Conservation (phyloP, 1,140 invertebrate genomes). For the Proales similis region DNA sequence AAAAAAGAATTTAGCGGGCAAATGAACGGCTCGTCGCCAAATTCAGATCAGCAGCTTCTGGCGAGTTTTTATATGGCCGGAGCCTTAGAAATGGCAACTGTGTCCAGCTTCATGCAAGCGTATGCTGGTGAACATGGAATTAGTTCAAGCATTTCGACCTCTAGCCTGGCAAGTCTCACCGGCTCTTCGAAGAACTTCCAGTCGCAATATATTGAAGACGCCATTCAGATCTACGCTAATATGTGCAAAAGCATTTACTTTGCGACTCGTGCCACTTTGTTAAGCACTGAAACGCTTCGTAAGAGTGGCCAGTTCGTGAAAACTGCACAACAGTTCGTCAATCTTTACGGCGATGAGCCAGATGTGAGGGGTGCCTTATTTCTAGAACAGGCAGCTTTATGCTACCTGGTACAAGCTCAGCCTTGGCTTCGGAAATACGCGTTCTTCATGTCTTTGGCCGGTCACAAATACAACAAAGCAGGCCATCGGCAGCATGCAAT, state of each 20-base stretch:
- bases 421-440: constrained; percentile 84
- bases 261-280: constrained; percentile 76
- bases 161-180: constrained; percentile 37
- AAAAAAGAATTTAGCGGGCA: constrained; percentile 93
- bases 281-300: constrained; percentile 77
- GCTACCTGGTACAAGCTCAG: constrained; percentile 67
- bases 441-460: constrained; percentile 91
- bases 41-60: neutral
- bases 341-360: constrained; percentile 46
- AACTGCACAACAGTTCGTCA: constrained; percentile 72
- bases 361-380: constrained; percentile 71
- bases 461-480: constrained; percentile 79
- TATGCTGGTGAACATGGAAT: neutral
- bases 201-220: constrained; percentile 24
- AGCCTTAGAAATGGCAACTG: constrained; percentile 13
- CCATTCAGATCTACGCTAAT: neutral
- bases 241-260: constrained; percentile 52
- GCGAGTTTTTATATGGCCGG: neutral
- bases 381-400: constrained; percentile 87
- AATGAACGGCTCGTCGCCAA: constrained; percentile 44
- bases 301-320: constrained; percentile 68
- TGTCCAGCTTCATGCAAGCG: neutral
- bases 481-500: constrained; percentile 55
- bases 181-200: constrained; percentile 7
- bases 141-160: neutral